phyloP scores from a whole-genome alignment of 1,140 invertebrate genomes.

The Parapsyche elsis region DNA sequence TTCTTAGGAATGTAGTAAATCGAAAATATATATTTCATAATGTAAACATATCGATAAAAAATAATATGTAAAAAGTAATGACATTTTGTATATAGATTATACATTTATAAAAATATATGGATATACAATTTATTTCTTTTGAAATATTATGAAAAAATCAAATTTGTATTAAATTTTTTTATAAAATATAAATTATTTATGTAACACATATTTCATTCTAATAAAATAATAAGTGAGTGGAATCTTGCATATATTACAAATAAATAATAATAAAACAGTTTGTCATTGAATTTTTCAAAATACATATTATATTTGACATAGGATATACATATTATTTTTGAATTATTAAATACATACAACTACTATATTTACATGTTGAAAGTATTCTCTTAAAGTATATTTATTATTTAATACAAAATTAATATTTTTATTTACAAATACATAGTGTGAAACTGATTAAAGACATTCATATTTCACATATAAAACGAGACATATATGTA shows the following conservation, averaged over 20 bases:
- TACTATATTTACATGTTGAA: constrained; percentile 4
- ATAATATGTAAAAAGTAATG: not conserved
- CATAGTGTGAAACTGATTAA: not conserved
- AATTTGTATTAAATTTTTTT: not conserved
- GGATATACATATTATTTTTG: too few species aligned
- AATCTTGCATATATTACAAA: too few species aligned
- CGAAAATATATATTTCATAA: too few species aligned
- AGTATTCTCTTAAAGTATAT: not conserved
- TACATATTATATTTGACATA: not conserved
- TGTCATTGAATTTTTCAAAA: not conserved
- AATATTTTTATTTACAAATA: not conserved
- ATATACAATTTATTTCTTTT: not conserved
- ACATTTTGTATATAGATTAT: not conserved
- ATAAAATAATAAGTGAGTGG: too few species aligned
- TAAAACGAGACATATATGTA: not conserved
- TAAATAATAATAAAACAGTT: not conserved
- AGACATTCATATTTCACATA: not conserved
- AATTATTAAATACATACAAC: constrained; percentile 2
- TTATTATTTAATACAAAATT: not conserved
- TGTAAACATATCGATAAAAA: not conserved
- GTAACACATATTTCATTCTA: too few species aligned
- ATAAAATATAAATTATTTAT: too few species aligned
- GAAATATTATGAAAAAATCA: not conserved
- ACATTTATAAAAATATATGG: constrained; percentile 3
- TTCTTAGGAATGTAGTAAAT: too few species aligned